A percentile compares a stretch with the other conserved stretches of the same genome.
Evolutionary conservation across 2,113 vertebrate genomes (phyloP).

Genomic region (cat (Felis catus)): DNA sequence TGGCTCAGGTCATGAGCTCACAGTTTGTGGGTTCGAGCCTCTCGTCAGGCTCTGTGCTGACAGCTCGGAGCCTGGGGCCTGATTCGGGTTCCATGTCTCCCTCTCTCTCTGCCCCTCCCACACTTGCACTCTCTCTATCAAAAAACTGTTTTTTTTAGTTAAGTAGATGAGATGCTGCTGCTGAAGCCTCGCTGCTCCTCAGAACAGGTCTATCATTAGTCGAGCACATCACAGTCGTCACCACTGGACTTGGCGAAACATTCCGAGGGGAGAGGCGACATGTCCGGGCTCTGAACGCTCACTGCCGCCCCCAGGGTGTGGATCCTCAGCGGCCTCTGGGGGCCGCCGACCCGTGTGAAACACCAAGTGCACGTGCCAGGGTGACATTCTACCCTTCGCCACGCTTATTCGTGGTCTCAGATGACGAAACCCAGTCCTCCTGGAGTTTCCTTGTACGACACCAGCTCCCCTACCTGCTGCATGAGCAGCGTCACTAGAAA

Average conservation of each 20-base stretch:
- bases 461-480: background rate
- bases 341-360: accelerated
- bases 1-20: no score
- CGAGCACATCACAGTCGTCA: accelerated
- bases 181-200: accelerated
- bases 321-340: background rate
- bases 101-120: no score
- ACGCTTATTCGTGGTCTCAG: background rate
- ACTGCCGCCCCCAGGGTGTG: accelerated
- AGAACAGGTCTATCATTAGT: accelerated
- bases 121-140: no score
- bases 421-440: background rate
- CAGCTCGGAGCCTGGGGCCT: no score
- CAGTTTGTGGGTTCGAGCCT: no score
- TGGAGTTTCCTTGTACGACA: background rate
- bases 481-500: background rate
- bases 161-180: background rate
- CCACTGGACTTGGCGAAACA: accelerated
- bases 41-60: no score
- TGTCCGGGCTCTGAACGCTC: background rate
- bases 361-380: background rate
- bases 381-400: background rate
- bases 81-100: no score
- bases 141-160: no score
- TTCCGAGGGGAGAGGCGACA: accelerated